Conservation (phyloP, 1,140 invertebrate genomes). For the Magallana gigas region DNA sequence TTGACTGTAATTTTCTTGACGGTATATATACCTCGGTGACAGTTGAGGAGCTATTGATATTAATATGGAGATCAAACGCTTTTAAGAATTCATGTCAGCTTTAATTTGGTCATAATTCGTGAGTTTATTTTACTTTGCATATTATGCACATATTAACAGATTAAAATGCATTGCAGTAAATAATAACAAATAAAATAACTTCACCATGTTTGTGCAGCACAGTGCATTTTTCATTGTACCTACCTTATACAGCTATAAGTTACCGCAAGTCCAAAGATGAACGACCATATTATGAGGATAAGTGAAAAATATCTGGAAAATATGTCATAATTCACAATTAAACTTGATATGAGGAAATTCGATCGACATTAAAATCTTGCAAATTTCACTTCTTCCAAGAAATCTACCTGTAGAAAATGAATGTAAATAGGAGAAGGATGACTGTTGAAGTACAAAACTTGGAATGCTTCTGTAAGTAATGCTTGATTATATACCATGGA, state of each 20-base stretch:
- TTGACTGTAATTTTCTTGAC: no score
- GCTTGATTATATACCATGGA: slow-evolving; percentile 21
- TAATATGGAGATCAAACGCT: no score
- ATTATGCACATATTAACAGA: no score
- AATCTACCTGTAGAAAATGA: slow-evolving; percentile 21
- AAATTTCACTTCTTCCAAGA: background rate
- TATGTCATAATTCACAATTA: no score
- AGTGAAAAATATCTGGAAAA: slow-evolving; percentile 22
- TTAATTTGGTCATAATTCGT: no score
- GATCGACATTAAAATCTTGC: background rate
- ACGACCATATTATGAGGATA: slow-evolving; percentile 4
- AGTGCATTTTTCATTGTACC: background rate
- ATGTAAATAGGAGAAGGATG: slow-evolving; percentile 11
- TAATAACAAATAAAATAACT: no score
- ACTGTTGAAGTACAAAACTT: slow-evolving; percentile 10
- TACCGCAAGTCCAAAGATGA: background rate
- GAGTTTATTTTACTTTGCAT: no score
- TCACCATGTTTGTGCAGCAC: no score
- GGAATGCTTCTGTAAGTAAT: slow-evolving; percentile 2
- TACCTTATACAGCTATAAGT: slow-evolving; percentile 24
- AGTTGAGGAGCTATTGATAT: no score
- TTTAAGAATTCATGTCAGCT: no score
- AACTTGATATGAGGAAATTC: background rate
- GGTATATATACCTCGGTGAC: no score
- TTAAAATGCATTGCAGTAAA: no score